These are phyloP conservation scores for Penaeus chinensis DNA, from an alignment of 1,140 invertebrate species.

Conservation along the genomic window DNA sequence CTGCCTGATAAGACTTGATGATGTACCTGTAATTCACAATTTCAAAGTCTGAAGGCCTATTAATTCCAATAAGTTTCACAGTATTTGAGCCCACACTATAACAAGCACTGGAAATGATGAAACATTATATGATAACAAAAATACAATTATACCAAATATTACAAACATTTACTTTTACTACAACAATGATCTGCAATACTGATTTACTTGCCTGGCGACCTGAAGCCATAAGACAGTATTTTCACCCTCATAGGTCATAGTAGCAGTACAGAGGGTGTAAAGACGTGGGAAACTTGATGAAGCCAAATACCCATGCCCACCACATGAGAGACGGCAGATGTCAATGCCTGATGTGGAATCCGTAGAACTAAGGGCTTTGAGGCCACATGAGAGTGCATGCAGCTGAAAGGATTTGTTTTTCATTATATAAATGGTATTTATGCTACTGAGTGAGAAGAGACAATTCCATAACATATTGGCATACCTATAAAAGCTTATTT, in stretches of 20 bases:
- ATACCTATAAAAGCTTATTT: no score
- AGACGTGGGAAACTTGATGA: constrained; percentile 85
- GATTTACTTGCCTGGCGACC: constrained; percentile 77
- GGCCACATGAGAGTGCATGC: constrained; percentile 87
- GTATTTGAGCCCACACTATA: not conserved
- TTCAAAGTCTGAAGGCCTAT: not conserved
- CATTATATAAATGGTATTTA: no score
- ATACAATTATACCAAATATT: not conserved
- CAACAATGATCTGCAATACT: no score
- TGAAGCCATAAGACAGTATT: constrained; percentile 91
- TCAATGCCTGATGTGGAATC: constrained; percentile 81
- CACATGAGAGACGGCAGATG: constrained; percentile 85
- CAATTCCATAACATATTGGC: no score
- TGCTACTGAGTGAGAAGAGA: no score
- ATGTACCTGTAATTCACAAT: constrained; percentile 27
- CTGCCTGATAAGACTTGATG: constrained; percentile 37
- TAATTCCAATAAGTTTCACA: not conserved
- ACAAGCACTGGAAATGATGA: not conserved
- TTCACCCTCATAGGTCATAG: constrained; percentile 94
- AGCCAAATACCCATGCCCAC: constrained; percentile 92
- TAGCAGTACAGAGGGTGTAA: constrained; percentile 83
- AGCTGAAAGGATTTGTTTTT: constrained; percentile 72
- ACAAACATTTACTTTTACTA: no score
- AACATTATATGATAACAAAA: not conserved
- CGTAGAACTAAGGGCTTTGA: constrained; percentile 86